A percentile compares a stretch with the other conserved stretches of the same genome.
Evolutionary conservation across 2,113 vertebrate genomes (phyloP).

Genomic region (Melierax canorus): DNA sequence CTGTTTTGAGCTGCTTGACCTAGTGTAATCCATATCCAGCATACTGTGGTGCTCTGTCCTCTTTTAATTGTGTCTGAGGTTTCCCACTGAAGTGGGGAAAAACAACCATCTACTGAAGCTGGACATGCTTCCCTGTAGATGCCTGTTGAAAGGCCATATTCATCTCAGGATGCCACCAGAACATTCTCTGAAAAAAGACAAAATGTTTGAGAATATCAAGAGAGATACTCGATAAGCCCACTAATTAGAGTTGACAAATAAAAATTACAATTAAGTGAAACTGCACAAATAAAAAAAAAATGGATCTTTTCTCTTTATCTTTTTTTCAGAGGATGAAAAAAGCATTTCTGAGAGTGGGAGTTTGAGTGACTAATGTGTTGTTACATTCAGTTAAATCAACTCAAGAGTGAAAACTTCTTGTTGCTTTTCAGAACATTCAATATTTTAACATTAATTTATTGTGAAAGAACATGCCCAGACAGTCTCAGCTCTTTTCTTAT

Average conservation of each 20-base stretch:
- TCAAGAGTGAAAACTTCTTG: constrained; percentile 20
- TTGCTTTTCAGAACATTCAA: constrained; percentile 6
- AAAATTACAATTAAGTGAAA: background rate
- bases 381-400: background rate
- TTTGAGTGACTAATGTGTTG: background rate
- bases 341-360: background rate
- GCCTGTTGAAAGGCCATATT: background rate
- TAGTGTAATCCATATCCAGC: background rate
- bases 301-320: background rate
- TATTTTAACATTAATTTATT: constrained; percentile 22
- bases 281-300: background rate
- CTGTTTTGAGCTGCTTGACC: background rate
- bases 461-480: background rate
- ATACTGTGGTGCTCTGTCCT: background rate
- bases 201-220: background rate
- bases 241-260: background rate
- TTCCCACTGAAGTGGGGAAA: background rate
- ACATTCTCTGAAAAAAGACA: background rate
- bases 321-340: background rate
- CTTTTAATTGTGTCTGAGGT: background rate
- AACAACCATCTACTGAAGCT: background rate
- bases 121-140: background rate
- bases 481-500: background rate
- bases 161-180: background rate
- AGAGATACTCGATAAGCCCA: background rate